Percentiles rank a stretch among this genome's conserved stretches.
phyloP scores from a whole-genome alignment of 1,140 invertebrate genomes.

The Drosophila ficusphila region DNA sequence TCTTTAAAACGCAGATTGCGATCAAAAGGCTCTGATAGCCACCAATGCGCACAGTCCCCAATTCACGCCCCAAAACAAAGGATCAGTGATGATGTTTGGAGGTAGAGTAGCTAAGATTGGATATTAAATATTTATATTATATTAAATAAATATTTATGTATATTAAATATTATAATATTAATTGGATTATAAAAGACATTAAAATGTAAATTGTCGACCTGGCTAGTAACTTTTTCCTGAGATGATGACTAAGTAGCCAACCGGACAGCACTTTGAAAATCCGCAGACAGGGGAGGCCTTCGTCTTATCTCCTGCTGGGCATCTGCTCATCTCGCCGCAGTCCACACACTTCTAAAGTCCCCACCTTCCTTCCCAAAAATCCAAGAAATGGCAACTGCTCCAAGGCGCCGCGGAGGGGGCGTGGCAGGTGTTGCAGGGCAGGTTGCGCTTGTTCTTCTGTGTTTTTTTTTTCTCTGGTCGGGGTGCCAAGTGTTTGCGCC shows the following conservation, averaged over 20 bases:
- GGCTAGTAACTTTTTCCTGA: too few species aligned
- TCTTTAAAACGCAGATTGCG: constrained; percentile 53
- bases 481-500: constrained; percentile 79
- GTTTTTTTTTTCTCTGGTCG: constrained; percentile 6
- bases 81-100: constrained; percentile 7
- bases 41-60: constrained; percentile 16
- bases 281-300: constrained; percentile 15
- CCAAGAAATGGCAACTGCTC: constrained; percentile 41
- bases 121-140: background rate
- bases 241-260: background rate
- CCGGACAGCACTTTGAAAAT: background rate
- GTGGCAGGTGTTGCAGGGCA: constrained; percentile 29
- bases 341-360: background rate
- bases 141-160: too few species aligned
- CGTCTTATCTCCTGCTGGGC: constrained; percentile 53
- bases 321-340: constrained; percentile 41
- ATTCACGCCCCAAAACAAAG: constrained; percentile 55
- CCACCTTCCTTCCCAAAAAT: background rate
- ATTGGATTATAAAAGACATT: too few species aligned
- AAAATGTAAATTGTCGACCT: too few species aligned
- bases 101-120: background rate
- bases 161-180: too few species aligned
- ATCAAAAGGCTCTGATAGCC: constrained; percentile 48
- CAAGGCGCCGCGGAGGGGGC: constrained; percentile 51
- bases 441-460: background rate